Percentiles rank a stretch among this genome's conserved stretches.
phyloP scores from a whole-genome alignment of 2,113 vertebrate species.

The Scopus umbretta region DNA sequence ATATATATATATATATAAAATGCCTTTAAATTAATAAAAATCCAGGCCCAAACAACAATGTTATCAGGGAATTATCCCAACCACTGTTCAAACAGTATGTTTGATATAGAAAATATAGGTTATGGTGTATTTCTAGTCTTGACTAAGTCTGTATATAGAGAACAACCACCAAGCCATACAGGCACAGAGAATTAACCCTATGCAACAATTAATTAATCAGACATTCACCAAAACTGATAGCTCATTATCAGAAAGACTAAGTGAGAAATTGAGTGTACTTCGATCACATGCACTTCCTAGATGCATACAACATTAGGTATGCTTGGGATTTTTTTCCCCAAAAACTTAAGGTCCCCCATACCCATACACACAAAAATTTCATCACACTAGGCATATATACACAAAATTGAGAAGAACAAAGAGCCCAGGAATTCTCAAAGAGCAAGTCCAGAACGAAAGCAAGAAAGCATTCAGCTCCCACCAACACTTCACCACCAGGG shows the following conservation, averaged over 20 bases:
- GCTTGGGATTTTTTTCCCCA: not conserved
- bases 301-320: not conserved
- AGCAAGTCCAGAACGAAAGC: not conserved
- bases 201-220: not conserved
- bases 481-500: not conserved
- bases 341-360: not conserved
- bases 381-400: not conserved
- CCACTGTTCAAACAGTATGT: not conserved
- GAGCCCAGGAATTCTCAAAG: not conserved
- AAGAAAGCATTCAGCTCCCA: not conserved
- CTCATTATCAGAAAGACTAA: not conserved
- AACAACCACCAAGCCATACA: not conserved
- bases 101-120: not conserved
- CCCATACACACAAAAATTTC: not conserved
- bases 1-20: no score
- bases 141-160: not conserved
- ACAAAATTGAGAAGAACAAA: not conserved
- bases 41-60: not conserved
- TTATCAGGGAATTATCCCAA: not conserved
- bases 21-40: not conserved
- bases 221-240: not conserved
- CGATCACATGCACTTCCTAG: not conserved
- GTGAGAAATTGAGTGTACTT: not conserved
- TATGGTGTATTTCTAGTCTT: not conserved
- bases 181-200: not conserved